phyloP scores from a whole-genome alignment of 2,113 vertebrate genomes.

The Sinosuthora webbiana region DNA sequence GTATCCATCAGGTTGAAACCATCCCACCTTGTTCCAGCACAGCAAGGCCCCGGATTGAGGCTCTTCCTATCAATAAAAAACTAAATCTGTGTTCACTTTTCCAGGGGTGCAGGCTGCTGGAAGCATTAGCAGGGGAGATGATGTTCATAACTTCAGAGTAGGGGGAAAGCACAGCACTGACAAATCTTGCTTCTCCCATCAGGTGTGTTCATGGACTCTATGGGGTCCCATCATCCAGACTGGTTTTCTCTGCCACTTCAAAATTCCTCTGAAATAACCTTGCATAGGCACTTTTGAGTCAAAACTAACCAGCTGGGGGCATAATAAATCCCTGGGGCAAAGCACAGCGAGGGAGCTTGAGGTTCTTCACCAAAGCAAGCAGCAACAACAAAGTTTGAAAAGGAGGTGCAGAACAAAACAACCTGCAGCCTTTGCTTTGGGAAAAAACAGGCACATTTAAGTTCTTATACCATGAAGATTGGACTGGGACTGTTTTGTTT shows the following conservation, averaged over 20 bases:
- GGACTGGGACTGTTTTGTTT: background rate
- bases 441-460: background rate
- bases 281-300: accelerated
- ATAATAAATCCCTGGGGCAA: background rate
- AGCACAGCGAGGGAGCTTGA: accelerated
- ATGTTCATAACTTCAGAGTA: background rate
- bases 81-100: background rate
- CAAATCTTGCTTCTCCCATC: background rate
- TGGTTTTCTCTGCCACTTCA: background rate
- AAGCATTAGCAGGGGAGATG: background rate
- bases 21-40: too few species aligned
- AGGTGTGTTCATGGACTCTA: accelerated
- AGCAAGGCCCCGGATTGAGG: accelerated
- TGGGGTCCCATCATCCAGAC: accelerated
- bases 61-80: background rate
- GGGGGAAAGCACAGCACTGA: background rate
- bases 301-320: background rate
- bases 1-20: background rate
- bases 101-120: background rate
- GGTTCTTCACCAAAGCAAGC: background rate
- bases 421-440: background rate
- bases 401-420: background rate
- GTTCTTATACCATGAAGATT: background rate
- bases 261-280: background rate
- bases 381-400: background rate